phyloP scores from a whole-genome alignment of 2,797 vertebrate species.

The Melanotaenia pygmaea region DNA sequence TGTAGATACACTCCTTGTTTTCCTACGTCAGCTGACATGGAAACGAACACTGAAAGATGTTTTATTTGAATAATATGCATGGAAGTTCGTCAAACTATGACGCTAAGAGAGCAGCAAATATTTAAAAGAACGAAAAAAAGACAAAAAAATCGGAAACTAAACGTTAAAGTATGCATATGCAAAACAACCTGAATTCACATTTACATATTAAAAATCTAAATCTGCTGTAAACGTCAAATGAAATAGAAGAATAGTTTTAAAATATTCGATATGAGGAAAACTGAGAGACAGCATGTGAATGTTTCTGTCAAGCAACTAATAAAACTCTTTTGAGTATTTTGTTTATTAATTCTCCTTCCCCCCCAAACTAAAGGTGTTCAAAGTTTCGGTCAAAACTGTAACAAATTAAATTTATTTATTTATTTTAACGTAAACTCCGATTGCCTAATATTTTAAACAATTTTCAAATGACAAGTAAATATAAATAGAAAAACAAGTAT shows the following conservation, averaged over 20 bases:
- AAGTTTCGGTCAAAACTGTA: not conserved
- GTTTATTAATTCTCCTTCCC: not conserved
- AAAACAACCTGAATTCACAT: conserved; percentile 28
- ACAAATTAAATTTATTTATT: not conserved
- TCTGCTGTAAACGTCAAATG: not conserved
- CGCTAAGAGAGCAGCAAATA: not conserved
- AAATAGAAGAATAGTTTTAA: not conserved
- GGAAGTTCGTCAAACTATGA: not conserved
- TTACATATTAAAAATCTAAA: conserved; percentile 31
- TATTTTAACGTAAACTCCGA: not conserved
- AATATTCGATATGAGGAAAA: conserved; percentile 2
- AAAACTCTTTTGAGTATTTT: not conserved
- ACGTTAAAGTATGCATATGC: conserved; percentile 12
- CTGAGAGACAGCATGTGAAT: not conserved
- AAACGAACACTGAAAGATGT: not conserved
- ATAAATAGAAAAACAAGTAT: too few relatives aligned
- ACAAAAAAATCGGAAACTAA: not conserved
- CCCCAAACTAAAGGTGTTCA: conserved; percentile 12
- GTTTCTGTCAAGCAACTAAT: not conserved
- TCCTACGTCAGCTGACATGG: not conserved
- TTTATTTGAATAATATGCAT: conserved; percentile 58
- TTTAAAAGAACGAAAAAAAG: not conserved
- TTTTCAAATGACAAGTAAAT: conserved; percentile 3
- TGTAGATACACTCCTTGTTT: not conserved
- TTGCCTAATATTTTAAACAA: not conserved